Base-by-base conservation (phyloP, 2,113 vertebrate species). In the Gracilinanus agilis region DNA sequence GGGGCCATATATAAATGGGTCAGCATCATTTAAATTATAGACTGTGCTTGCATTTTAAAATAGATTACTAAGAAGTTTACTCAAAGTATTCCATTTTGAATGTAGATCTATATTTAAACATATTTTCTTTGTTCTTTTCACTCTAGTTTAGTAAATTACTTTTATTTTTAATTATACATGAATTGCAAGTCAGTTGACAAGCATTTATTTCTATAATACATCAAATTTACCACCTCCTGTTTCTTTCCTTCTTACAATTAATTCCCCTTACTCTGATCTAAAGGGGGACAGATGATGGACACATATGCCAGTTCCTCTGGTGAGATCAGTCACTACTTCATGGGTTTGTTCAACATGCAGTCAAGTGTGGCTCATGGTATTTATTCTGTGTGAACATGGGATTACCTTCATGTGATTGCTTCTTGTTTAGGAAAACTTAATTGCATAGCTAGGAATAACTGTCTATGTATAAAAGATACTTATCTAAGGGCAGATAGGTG, bases 91-190 rank as follows among this genome's bases (percentile, higher is more conserved):
- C 89, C 89, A 93, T 54, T 24, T 89, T 55, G 93, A 53, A 97
- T 49, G 44, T 54, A 93, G 61, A 94, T 93, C 93, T 90, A 88
- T 88, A 92, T 94, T 96, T 83, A 96, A 95, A 90, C 53, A 2
- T 49, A 44, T 40, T 56, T 55, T 94, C 92, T 96, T 94, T 90
- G 90, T 93, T 94, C 91, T n/a, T 8, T 27, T 93, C 25, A 2
- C 56, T 90, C 91, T 88, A 55, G 89, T 95, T 96, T 92, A 92
- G 96, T 90, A 93, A 97, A 96, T 95, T 92, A 94, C 90, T 94
- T 44, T 25, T 95, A 55, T 95, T 97, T 96, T 98, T 98, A 98
- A 98, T 98, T 97, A 98, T 96, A 95, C 97, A 96, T 94, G 97
- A 97, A 94, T 91, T 91, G 97, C 97, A 97, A 96, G 97, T 97